Evolutionary conservation across 1,140 invertebrate genomes (phyloP).

Genomic region (Achatina immaculata): DNA sequence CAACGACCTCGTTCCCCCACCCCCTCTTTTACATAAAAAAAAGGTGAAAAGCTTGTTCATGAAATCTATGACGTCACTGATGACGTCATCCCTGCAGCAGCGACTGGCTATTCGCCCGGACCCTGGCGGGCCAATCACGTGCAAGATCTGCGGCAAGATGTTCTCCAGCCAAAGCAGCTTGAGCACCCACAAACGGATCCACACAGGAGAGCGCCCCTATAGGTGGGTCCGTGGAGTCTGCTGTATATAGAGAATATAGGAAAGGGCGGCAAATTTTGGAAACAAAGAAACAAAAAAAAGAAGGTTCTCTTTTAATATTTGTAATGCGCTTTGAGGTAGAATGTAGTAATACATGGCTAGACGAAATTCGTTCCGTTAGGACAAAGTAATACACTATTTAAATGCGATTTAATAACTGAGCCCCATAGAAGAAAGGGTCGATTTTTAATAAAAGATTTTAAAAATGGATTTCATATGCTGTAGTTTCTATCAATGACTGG

Average conservation of each 20-base stretch:
- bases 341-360: not conserved
- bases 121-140: slow-evolving; percentile 41
- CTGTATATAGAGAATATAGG: slow-evolving; percentile 3
- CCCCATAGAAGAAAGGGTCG: too few relatives aligned
- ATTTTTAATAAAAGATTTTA: too few relatives aligned
- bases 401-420: too few relatives aligned
- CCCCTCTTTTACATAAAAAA: too few relatives aligned
- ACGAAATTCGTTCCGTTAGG: too few relatives aligned
- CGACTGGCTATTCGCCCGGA: slow-evolving; percentile 37
- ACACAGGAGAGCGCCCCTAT: slow-evolving; percentile 60
- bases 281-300: not conserved
- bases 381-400: too few relatives aligned
- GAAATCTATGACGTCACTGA: slow-evolving; percentile 39
- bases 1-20: slow-evolving; percentile 11
- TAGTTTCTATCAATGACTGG: too few relatives aligned
- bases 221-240: slow-evolving; percentile 18
- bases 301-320: not conserved
- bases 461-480: too few relatives aligned
- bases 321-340: not conserved
- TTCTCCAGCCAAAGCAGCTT: slow-evolving; percentile 59
- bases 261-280: not conserved
- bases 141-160: slow-evolving; percentile 60
- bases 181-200: slow-evolving; percentile 60
- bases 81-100: slow-evolving; percentile 43
- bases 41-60: slow-evolving; percentile 42